Conservation (phyloP, 2,888 invertebrate species). For the Uloborus plumipes region DNA sequence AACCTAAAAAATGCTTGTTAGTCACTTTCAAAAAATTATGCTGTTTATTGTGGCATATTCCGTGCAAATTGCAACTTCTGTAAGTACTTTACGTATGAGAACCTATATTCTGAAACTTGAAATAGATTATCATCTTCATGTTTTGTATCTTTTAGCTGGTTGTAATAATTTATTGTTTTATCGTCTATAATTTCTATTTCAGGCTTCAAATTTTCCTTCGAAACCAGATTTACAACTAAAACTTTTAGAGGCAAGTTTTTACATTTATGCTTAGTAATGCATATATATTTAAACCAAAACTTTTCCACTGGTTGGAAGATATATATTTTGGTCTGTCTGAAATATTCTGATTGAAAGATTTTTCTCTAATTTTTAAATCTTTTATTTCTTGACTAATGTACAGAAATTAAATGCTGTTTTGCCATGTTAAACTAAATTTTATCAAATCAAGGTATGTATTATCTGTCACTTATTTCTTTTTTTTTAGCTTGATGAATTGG, state of each 20-base stretch:
- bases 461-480: not conserved
- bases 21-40: not conserved
- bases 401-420: not conserved
- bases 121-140: not conserved
- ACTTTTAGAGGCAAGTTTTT: constrained; percentile 11
- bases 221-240: constrained; percentile 1
- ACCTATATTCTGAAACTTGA: not conserved
- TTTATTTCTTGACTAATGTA: not conserved
- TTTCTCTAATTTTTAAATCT: too few species aligned
- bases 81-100: not conserved
- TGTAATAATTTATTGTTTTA: not conserved
- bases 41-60: not conserved
- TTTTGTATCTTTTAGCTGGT: not conserved
- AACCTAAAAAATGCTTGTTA: too few species aligned
- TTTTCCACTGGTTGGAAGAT: not conserved
- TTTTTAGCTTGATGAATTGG: constrained; percentile 52
- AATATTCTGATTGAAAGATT: too few species aligned
- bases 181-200: not conserved
- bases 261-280: not conserved
- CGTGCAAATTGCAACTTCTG: not conserved
- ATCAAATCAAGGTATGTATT: not conserved
- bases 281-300: not conserved
- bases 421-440: not conserved
- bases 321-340: not conserved
- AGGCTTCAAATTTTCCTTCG: not conserved